A percentile compares a stretch with the other conserved stretches of the same genome.
Evolutionary conservation across 2,888 invertebrate genomes (phyloP).

Genomic region (Drosophila sordidula): DNA sequence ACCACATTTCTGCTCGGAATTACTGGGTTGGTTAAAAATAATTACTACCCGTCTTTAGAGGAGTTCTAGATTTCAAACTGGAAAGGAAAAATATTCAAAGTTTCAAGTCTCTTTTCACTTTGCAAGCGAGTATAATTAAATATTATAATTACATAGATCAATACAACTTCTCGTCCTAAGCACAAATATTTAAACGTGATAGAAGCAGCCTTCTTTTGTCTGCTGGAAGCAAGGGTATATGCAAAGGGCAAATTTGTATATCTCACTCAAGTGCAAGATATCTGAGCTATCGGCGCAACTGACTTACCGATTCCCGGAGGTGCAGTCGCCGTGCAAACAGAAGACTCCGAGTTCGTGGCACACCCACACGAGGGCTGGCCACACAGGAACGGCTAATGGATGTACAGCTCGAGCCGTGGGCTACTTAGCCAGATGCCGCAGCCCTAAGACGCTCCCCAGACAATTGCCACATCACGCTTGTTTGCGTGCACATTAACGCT

Average conservation of each 20-base stretch:
- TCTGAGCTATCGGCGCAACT: background rate
- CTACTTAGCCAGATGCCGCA: constrained; percentile 56
- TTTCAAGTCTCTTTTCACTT: too few relatives aligned
- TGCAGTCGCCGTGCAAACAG: constrained; percentile 37
- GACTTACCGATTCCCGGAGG: constrained; percentile 56
- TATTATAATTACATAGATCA: too few relatives aligned
- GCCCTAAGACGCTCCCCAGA: constrained; percentile 56
- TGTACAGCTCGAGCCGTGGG: constrained; percentile 68
- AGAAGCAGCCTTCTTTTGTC: too few relatives aligned
- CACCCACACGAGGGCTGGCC: constrained; percentile 47
- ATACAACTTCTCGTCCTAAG: too few relatives aligned
- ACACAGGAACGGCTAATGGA: constrained; percentile 67
- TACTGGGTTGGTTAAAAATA: too few relatives aligned
- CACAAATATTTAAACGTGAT: too few relatives aligned
- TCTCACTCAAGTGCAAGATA: constrained; percentile 53
- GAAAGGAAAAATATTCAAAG: too few relatives aligned
- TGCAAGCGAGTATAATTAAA: too few relatives aligned
- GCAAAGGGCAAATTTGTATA: constrained; percentile 52
- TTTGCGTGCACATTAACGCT: constrained; percentile 77
- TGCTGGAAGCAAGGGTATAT: background rate
- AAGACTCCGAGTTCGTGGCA: constrained; percentile 25
- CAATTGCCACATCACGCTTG: constrained; percentile 81
- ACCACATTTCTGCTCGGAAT: too few relatives aligned
- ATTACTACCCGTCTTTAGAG: too few relatives aligned
- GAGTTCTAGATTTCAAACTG: too few relatives aligned